These are phyloP conservation scores for Prolemur simus DNA, from an alignment of 2,113 vertebrate species.

Conservation along the genomic window DNA sequence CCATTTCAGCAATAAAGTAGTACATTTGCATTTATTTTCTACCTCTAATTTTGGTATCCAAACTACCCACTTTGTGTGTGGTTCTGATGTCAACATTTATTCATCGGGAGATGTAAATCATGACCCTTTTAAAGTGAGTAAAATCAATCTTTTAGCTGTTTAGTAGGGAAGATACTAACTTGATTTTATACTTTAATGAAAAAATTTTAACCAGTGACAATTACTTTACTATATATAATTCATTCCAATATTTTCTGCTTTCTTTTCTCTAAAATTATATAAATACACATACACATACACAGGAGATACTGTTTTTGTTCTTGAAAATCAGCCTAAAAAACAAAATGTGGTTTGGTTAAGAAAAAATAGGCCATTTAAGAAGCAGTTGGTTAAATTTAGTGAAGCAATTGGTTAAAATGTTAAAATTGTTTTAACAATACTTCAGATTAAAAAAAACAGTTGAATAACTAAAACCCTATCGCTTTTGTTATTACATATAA, in stretches of 20 bases:
- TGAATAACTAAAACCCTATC: background rate
- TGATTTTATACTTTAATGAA: constrained; percentile 1
- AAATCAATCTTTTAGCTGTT: constrained; percentile 1
- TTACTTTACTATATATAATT: background rate
- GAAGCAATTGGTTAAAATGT: background rate
- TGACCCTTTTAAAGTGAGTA: constrained; percentile 49
- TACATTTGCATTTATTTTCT: background rate
- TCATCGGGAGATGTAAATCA: constrained; percentile 19
- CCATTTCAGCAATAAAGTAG: constrained; percentile 26
- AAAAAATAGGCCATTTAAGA: constrained; percentile 34
- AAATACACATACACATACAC: background rate
- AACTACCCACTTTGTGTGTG: background rate
- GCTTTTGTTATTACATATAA: background rate
- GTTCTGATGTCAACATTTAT: background rate
- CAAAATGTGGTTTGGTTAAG: constrained; percentile 18
- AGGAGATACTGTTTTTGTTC: background rate
- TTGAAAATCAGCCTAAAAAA: background rate
- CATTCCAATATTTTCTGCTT: constrained; percentile 6
- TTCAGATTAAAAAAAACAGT: background rate
- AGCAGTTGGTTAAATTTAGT: constrained; percentile 25
- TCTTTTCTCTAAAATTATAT: constrained; percentile 2
- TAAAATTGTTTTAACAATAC: background rate
- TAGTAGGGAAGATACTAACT: background rate
- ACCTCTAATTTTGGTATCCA: background rate
- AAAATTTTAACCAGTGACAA: background rate